Conservation (phyloP, 2,888 invertebrate genomes). For the Metacarcinus magister region DNA sequence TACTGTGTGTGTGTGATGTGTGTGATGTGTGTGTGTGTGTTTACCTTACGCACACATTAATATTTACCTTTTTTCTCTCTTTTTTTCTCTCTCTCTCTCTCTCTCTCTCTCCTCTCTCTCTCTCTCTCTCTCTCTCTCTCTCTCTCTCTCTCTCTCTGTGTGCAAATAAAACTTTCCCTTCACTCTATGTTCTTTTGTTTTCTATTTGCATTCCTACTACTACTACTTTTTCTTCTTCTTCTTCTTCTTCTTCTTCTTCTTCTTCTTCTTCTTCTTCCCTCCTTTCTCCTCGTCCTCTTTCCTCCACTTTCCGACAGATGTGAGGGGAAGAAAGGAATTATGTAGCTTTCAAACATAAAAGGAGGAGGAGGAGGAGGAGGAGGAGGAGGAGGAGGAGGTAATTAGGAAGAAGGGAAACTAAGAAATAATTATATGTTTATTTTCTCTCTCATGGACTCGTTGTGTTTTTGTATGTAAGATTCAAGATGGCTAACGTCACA, state of each 20-base stretch:
- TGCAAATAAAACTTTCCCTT: neutral
- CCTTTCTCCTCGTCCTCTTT: too few relatives aligned
- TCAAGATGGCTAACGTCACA: too few relatives aligned
- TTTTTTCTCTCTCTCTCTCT: too few relatives aligned
- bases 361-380: neutral
- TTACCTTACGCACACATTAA: too few relatives aligned
- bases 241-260: neutral
- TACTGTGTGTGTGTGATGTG: too few relatives aligned
- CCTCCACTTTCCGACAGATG: neutral
- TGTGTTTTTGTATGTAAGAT: too few relatives aligned
- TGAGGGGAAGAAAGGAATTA: slow-evolving; percentile 26
- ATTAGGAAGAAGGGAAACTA: neutral
- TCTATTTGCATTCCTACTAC: neutral
- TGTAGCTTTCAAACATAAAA: neutral
- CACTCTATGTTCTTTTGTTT: neutral
- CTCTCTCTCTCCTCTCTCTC: too few relatives aligned
- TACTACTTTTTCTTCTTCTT: too few relatives aligned
- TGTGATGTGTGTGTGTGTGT: too few relatives aligned
- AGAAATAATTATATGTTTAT: neutral
- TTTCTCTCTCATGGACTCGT: too few relatives aligned
- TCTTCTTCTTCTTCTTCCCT: neutral
- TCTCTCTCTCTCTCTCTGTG: neutral
- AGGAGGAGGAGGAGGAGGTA: neutral
- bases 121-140: too few relatives aligned
- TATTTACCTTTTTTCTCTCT: too few relatives aligned